Evolutionary conservation across 2,113 vertebrate genomes (phyloP).

Genomic region (Microcebus griseorufus): DNA sequence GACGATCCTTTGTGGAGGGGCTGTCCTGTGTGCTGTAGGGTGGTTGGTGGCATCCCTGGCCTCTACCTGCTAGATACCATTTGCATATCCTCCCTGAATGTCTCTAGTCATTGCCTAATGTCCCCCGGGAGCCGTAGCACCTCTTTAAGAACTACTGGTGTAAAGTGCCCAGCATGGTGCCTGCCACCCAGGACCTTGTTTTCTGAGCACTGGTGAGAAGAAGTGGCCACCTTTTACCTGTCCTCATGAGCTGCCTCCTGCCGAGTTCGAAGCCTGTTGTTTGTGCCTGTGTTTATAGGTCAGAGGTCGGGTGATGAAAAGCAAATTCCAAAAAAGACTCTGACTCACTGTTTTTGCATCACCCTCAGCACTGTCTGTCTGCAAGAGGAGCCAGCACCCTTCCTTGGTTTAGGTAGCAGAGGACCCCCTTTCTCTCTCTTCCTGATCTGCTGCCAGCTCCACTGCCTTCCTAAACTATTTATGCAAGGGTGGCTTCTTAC

Average conservation of each 20-base stretch:
- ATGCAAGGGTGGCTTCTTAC: not conserved
- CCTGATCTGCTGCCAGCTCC: not conserved
- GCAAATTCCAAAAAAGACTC: not conserved
- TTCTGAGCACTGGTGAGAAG: not conserved
- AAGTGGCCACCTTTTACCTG: not conserved
- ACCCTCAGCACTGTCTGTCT: fast-evolving
- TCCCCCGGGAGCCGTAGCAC: not conserved
- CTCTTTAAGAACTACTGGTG: not conserved
- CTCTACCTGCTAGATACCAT: not conserved
- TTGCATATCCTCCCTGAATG: too few species aligned
- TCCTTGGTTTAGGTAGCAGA: not conserved
- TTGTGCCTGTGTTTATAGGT: not conserved
- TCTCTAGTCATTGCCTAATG: not conserved
- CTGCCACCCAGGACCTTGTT: not conserved
- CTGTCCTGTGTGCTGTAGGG: fast-evolving
- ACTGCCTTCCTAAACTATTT: not conserved
- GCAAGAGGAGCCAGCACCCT: too few species aligned
- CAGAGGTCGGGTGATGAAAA: not conserved
- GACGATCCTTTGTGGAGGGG: too few species aligned
- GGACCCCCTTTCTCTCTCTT: not conserved
- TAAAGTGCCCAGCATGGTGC: not conserved
- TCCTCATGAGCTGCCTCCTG: not conserved
- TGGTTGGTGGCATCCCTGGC: not conserved
- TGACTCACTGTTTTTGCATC: not conserved
- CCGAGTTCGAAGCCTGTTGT: not conserved